Percentiles rank a stretch among this genome's conserved stretches.
phyloP scores from a whole-genome alignment of 2,888 invertebrate species.

The Blera fallax region DNA sequence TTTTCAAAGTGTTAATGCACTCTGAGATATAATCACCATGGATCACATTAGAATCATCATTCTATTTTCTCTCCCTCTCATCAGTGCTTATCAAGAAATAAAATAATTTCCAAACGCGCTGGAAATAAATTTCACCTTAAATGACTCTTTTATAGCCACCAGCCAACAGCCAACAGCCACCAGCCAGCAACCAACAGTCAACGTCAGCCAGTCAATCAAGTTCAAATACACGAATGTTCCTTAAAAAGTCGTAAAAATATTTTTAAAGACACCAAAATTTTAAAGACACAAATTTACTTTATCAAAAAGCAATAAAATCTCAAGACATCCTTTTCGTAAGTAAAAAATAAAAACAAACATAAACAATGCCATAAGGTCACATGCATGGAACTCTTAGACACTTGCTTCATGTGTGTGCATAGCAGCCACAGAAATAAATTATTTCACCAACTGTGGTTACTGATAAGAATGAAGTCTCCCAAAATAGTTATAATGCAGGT shows the following conservation, averaged over 20 bases:
- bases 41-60: conserved; percentile 20
- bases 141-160: conserved; percentile 51
- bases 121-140: conserved; percentile 51
- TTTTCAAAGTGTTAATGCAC: conserved; percentile 16
- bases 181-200: neutral
- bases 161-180: too few relatives aligned
- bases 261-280: conserved; percentile 37
- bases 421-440: conserved; percentile 60
- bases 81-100: conserved; percentile 24
- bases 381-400: neutral
- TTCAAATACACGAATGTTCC: conserved; percentile 30
- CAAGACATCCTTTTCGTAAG: conserved; percentile 60
- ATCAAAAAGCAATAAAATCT: conserved; percentile 61
- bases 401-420: conserved; percentile 39
- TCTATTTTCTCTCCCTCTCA: neutral
- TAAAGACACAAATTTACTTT: conserved; percentile 50
- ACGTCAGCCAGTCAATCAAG: conserved; percentile 61
- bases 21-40: neutral
- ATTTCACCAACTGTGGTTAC: conserved; percentile 66
- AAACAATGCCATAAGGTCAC: conserved; percentile 51
- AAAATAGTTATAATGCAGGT: conserved; percentile 65
- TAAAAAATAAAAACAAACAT: conserved; percentile 63
- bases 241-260: conserved; percentile 66
- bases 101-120: conserved; percentile 28
- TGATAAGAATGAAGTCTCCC: conserved; percentile 45